phyloP scores from a whole-genome alignment of 2,797 vertebrate genomes.

The Dryobates pubescens region DNA sequence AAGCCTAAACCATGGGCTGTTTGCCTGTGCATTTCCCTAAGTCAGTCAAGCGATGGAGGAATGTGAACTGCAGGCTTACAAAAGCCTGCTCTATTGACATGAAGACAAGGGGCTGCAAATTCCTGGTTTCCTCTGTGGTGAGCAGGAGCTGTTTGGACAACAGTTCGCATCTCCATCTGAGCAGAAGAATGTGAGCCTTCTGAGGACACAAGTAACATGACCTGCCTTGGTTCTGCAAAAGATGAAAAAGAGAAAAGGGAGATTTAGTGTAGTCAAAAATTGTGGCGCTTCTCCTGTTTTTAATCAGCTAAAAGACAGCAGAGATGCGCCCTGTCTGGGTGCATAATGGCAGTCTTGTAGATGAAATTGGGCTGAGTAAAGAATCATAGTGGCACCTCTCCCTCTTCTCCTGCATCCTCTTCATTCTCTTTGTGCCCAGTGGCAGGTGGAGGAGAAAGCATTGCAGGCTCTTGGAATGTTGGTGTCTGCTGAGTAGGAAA shows the following conservation, averaged over 20 bases:
- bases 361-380: not conserved
- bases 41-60: not conserved
- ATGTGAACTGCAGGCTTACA: not conserved
- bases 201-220: not conserved
- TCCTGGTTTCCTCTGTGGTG: not conserved
- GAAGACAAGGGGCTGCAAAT: not conserved
- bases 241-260: not conserved
- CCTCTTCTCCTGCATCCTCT: not conserved
- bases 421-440: not conserved
- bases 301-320: conserved; percentile 12
- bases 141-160: not conserved
- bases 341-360: not conserved
- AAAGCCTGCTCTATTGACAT: conserved; percentile 11
- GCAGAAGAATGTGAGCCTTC: not conserved
- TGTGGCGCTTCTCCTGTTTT: not conserved
- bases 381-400: not conserved
- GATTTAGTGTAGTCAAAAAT: not conserved
- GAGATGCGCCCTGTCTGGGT: not conserved
- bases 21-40: not conserved
- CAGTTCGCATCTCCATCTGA: not conserved
- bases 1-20: not conserved
- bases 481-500: conserved; percentile 5
- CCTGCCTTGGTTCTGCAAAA: not conserved
- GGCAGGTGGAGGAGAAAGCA: not conserved
- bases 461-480: not conserved